Evolutionary conservation across 1,140 invertebrate species (phyloP).

Genomic region (Drosophila kanapiae): DNA sequence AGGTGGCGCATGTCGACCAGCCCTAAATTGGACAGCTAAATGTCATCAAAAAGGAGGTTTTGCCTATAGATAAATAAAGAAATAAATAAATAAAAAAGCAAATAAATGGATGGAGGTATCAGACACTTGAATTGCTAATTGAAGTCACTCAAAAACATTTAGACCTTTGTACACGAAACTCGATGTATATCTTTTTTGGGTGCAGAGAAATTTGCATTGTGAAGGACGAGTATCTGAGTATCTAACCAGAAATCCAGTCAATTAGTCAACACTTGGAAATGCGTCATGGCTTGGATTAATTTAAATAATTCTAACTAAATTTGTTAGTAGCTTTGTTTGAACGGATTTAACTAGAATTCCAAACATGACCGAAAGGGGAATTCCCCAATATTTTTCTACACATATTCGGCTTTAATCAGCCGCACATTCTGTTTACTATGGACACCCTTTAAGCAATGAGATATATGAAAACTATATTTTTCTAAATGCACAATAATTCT

Average conservation of each 20-base stretch:
- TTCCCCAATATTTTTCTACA: neutral
- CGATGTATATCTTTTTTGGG: neutral
- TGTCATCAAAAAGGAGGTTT: conserved; percentile 49
- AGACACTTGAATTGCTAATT: conserved; percentile 57
- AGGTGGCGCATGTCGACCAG: conserved; percentile 56
- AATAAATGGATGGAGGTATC: conserved; percentile 8
- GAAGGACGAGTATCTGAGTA: neutral
- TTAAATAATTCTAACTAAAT: conserved; percentile 28
- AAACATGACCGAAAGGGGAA: neutral
- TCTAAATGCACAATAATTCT: neutral
- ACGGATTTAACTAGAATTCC: neutral
- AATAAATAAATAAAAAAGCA: conserved; percentile 3
- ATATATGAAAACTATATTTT: neutral
- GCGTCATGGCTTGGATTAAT: conserved; percentile 15
- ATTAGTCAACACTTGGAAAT: neutral
- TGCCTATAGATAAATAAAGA: conserved; percentile 3
- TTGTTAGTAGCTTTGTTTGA: neutral
- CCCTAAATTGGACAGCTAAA: conserved; percentile 48
- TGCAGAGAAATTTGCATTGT: conserved; percentile 6
- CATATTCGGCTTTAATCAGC: neutral
- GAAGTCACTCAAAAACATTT: conserved; percentile 61
- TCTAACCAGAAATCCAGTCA: neutral
- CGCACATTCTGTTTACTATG: neutral
- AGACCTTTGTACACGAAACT: conserved; percentile 13
- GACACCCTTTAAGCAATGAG: too few species aligned